Evolutionary conservation across 2,113 vertebrate genomes (phyloP).

Genomic region (Puffinus mauretanicus): DNA sequence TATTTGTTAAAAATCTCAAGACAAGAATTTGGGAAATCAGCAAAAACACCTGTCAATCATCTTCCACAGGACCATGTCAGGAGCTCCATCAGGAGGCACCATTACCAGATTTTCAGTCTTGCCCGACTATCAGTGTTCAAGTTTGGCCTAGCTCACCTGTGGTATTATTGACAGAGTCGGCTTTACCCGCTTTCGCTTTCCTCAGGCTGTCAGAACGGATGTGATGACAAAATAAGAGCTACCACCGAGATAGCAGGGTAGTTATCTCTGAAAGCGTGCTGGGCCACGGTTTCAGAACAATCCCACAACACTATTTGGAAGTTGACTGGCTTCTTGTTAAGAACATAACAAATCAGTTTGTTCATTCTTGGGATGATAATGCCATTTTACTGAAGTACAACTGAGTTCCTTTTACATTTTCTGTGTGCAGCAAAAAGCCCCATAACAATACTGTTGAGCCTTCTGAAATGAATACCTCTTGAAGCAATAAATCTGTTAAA

Average conservation of each 20-base stretch:
- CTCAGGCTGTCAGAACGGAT: neutral
- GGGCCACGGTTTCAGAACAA: neutral
- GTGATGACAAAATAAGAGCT: conserved; percentile 24
- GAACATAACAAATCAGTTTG: conserved; percentile 55
- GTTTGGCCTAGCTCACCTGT: neutral
- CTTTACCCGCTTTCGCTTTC: neutral
- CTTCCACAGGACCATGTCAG: neutral
- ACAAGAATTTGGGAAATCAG: neutral
- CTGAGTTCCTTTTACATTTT: conserved; percentile 46
- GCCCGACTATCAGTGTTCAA: accelerated
- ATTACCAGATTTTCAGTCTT: neutral
- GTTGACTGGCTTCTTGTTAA: conserved; percentile 48
- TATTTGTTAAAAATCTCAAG: neutral
- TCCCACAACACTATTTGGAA: conserved; percentile 56
- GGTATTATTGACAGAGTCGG: neutral
- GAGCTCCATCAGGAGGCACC: neutral
- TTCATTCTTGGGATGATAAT: conserved; percentile 35
- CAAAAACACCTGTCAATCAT: neutral
- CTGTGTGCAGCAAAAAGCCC: conserved; percentile 1
- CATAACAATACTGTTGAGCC: conserved; percentile 33
- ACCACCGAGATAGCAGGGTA: neutral
- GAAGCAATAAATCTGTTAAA: conserved; percentile 55
- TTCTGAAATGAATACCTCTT: conserved; percentile 55
- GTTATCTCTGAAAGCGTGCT: conserved; percentile 39
- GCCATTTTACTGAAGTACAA: conserved; percentile 54